Evolutionary conservation across 2,797 vertebrate genomes (phyloP).

Genomic region (Coccyzus lansbergi): DNA sequence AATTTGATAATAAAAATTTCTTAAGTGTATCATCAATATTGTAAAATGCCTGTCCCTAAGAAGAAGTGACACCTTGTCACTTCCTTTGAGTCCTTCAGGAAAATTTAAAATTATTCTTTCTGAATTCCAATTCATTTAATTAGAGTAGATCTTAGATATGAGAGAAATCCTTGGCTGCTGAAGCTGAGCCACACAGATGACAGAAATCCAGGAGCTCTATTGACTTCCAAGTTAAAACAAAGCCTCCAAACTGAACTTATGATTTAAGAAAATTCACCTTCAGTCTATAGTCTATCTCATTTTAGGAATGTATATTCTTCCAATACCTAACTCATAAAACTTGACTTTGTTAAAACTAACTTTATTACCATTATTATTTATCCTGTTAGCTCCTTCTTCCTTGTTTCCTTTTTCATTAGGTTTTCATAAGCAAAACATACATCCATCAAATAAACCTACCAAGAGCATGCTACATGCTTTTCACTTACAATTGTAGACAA

Average conservation of each 20-base stretch:
- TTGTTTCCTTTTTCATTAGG: background rate
- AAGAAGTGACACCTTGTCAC: background rate
- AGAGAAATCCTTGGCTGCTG: background rate
- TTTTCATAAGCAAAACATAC: background rate
- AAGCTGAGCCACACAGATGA: background rate
- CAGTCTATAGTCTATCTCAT: rapidly evolving
- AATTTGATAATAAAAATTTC: background rate
- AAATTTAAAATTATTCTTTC: background rate
- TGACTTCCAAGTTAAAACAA: background rate
- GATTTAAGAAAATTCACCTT: background rate
- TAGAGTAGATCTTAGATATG: background rate
- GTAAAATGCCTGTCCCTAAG: background rate
- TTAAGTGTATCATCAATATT: background rate
- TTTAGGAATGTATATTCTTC: background rate
- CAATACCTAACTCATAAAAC: background rate
- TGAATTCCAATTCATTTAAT: background rate
- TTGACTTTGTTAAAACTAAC: background rate
- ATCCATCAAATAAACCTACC: background rate
- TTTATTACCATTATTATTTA: background rate
- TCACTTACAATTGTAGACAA: background rate
- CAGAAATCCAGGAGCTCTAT: background rate
- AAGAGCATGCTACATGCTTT: background rate
- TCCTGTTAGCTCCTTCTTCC: background rate
- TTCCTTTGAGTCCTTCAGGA: background rate
- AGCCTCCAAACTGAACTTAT: background rate